Evolutionary conservation across 2,113 vertebrate genomes (phyloP), one percentile per base, ranked within the genome.

Genomic region (Nerophis ophidion): DNA sequence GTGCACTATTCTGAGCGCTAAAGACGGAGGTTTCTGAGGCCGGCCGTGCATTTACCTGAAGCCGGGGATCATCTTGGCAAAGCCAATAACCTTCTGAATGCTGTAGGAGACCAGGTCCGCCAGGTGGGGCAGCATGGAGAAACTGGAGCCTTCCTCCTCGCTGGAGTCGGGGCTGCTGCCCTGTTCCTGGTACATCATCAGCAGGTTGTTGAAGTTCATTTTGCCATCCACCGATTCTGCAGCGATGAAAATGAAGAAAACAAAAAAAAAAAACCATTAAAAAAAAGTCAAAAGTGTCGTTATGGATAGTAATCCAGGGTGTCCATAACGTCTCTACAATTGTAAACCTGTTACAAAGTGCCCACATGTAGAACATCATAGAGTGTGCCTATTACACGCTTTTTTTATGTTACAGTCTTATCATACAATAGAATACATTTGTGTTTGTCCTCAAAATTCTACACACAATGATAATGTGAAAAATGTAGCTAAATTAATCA

Each of bases 21-120:
- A 0, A 44, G 2, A 44, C 12, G 10, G 40, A 11, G 40, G 11
- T 3, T 44, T 44, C 40, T 12, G 40, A 44, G 10, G 5, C 40
- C 12, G 12, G 5, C 4, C 4, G 3, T 44, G 40, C 40, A 47
- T 87, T 72, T 72, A 99, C 96, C 92, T 96, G 91, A 99, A 99
- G 0, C 96, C 96, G 0, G 96, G 96, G 77, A 99, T 97, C 94
- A 95, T 97, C 80, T 99, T 99, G 74, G 96, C 96, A 70, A 99
- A 99, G 70, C 94, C 93, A 0, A 98, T 94, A 61, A 99, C 95
- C 80, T 98, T 98, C 84, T 99, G 95, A 63, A 99, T 99, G 83
- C 97, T 99, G 79, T 98, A 99, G 81, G 95, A 97, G 76, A 99
- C 95, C 75, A 99, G 89, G 78, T 98, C 96, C 5, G 94, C 93